phyloP scores from a whole-genome alignment of 2,888 invertebrate species.

The Yponomeuta malinellus region DNA sequence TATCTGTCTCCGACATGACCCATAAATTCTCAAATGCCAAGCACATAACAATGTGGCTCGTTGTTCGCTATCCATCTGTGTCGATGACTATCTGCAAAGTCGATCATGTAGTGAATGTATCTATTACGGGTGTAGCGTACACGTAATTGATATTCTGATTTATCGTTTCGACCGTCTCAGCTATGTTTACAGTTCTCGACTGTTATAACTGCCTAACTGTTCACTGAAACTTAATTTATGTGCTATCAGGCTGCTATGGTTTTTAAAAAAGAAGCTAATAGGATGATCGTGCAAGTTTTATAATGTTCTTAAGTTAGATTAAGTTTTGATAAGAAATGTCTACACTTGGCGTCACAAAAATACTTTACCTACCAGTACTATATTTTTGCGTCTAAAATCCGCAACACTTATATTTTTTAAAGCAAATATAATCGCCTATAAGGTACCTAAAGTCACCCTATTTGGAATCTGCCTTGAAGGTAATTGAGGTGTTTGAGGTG shows the following conservation, averaged over 20 bases:
- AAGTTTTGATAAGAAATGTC: too few species aligned
- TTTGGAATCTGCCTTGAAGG: too few species aligned
- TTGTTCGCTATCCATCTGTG: neutral
- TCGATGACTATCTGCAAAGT: slow-evolving; percentile 1
- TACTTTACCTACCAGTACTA: too few species aligned
- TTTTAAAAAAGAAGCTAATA: neutral
- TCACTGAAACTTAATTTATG: neutral
- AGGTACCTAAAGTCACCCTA: too few species aligned
- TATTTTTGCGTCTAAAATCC: too few species aligned
- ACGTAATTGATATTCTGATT: slow-evolving; percentile 8
- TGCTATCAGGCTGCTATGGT: neutral
- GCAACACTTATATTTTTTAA: too few species aligned
- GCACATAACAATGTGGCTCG: neutral
- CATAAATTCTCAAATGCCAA: neutral
- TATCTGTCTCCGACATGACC: neutral
- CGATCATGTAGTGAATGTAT: slow-evolving; percentile 3
- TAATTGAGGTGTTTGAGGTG: too few species aligned
- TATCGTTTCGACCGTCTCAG: slow-evolving; percentile 36
- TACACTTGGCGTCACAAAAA: too few species aligned
- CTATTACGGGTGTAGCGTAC: neutral
- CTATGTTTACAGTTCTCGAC: neutral
- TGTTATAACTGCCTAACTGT: slow-evolving; percentile 1
- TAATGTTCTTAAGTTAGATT: too few species aligned
- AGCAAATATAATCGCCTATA: too few species aligned
- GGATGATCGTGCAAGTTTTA: neutral